phyloP scores from a whole-genome alignment of 2,797 vertebrate genomes.

The Typhlichthys subterraneus region DNA sequence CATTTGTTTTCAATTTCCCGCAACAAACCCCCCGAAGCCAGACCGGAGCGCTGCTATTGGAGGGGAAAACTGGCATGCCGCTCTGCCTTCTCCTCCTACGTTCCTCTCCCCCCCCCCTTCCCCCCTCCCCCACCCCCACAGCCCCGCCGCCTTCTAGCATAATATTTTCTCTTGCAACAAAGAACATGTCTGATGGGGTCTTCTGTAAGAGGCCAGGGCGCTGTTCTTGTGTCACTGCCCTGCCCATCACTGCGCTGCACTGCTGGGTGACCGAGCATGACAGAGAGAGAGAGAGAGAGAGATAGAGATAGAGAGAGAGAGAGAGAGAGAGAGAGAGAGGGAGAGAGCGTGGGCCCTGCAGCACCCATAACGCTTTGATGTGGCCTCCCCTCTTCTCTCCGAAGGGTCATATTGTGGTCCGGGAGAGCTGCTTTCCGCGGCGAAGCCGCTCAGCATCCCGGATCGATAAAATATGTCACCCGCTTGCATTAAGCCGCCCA shows the following conservation, averaged over 20 bases:
- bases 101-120: constrained; percentile 29
- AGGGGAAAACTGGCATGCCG: constrained; percentile 14
- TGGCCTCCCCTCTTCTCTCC: constrained; percentile 43
- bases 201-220: constrained; percentile 62
- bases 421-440: constrained; percentile 45
- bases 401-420: constrained; percentile 58
- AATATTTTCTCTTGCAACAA: constrained; percentile 71
- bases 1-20: constrained; percentile 77
- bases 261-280: constrained; percentile 9
- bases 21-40: constrained; percentile 56
- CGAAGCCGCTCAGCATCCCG: constrained; percentile 37
- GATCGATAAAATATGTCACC: constrained; percentile 67
- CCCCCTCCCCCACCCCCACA: constrained; percentile 12
- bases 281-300: not conserved
- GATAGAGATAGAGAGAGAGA: not conserved
- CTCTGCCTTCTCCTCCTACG: constrained; percentile 37
- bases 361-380: constrained; percentile 39
- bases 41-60: constrained; percentile 49
- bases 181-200: constrained; percentile 67
- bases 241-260: constrained; percentile 41
- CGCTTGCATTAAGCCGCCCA: constrained; percentile 53
- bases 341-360: constrained; percentile 1
- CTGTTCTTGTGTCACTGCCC: constrained; percentile 42
- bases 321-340: constrained; percentile 5
- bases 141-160: constrained; percentile 43